phyloP scores from a whole-genome alignment of 92 coral and sea anemone genomes.

The Zoanthus gigantus region DNA sequence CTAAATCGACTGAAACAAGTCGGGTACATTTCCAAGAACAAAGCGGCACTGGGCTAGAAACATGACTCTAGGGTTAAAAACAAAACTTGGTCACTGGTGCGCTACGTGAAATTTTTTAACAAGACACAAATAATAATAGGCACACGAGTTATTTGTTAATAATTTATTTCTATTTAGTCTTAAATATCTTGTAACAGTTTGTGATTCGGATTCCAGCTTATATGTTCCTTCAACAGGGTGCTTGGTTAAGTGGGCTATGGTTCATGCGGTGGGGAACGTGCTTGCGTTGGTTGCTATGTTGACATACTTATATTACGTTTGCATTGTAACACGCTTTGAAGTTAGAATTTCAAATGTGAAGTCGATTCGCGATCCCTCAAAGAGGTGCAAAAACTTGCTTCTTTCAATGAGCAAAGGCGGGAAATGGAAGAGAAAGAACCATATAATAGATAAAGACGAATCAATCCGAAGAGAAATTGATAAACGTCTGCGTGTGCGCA shows the following conservation, averaged over 20 bases:
- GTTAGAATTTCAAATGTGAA: background rate
- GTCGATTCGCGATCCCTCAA: conserved; percentile 48
- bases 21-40: no score
- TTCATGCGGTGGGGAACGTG: background rate
- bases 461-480: conserved; percentile 69
- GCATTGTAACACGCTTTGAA: conserved; percentile 20
- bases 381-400: conserved; percentile 66
- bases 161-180: no score
- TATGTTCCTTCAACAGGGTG: background rate
- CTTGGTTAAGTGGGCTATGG: background rate
- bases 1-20: no score
- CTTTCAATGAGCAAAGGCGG: conserved; percentile 71
- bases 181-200: no score
- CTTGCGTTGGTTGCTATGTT: conserved; percentile 29
- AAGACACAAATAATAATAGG: no score
- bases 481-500: conserved; percentile 71
- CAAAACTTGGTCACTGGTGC: no score
- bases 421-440: conserved; percentile 63
- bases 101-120: no score
- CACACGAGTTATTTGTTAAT: no score
- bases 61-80: no score
- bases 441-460: conserved; percentile 62
- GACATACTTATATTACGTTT: conserved; percentile 20
- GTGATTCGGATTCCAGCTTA: no score
- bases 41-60: no score